phyloP scores from a whole-genome alignment of 2,888 invertebrate genomes.

The Aporophyla nigra region DNA sequence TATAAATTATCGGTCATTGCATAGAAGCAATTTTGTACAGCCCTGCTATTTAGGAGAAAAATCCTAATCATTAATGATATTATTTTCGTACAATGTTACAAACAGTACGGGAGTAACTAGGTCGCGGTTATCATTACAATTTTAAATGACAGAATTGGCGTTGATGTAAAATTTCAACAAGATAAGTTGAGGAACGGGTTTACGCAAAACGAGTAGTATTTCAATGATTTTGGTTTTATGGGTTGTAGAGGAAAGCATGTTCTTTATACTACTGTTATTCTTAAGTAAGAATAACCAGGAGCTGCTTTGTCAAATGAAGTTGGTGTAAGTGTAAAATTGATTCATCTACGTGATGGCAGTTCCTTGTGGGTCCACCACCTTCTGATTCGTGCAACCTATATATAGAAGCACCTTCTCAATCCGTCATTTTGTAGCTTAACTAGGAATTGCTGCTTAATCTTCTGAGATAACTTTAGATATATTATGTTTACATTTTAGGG shows the following conservation, averaged over 20 bases:
- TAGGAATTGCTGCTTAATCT: not conserved
- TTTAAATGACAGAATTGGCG: not conserved
- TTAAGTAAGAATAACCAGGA: not conserved
- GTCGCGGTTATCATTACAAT: not conserved
- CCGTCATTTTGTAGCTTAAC: too few relatives aligned
- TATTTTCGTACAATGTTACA: not conserved
- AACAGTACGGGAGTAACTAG: not conserved
- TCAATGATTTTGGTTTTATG: not conserved
- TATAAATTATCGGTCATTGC: not conserved
- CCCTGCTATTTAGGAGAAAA: not conserved
- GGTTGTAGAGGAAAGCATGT: not conserved
- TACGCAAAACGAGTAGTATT: not conserved
- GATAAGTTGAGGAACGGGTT: constrained; percentile 2
- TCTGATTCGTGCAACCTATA: not conserved
- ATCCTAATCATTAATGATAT: not conserved
- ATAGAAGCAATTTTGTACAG: not conserved
- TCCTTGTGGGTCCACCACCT: too few relatives aligned
- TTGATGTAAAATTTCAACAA: not conserved
- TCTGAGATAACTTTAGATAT: not conserved
- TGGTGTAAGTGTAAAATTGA: too few relatives aligned
- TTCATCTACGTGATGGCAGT: not conserved
- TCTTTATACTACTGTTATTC: not conserved
- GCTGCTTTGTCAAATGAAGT: not conserved
- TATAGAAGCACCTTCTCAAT: not conserved
- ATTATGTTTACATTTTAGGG: not conserved